Evolutionary conservation across 2,113 vertebrate species (phyloP).

Genomic region (Lonchura striata): DNA sequence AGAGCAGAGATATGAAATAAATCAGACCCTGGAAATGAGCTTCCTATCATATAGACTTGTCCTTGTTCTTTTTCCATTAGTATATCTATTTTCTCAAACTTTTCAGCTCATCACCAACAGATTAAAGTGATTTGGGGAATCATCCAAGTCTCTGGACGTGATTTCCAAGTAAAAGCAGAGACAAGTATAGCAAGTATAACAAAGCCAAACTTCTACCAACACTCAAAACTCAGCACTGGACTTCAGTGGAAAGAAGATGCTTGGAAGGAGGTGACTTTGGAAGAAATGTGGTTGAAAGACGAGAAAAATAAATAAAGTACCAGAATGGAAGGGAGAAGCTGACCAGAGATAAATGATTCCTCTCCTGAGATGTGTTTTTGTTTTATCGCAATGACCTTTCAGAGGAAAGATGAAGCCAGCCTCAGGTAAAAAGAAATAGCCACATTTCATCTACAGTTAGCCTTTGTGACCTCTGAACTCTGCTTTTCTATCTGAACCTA

Average conservation of each 20-base stretch:
- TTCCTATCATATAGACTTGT: conserved; percentile 53
- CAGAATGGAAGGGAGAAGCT: conserved; percentile 40
- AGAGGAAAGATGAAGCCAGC: conserved; percentile 85
- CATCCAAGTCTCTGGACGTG: conserved; percentile 44
- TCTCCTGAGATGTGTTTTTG: conserved; percentile 77
- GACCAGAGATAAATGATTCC: conserved; percentile 73
- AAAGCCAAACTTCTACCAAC: neutral
- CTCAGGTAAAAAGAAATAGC: conserved; percentile 90
- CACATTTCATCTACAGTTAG: conserved; percentile 90
- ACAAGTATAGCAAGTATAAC: neutral
- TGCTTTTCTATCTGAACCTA: conserved; percentile 86
- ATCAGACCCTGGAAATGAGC: conserved; percentile 51
- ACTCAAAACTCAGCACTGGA: neutral
- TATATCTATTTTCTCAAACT: conserved; percentile 47
- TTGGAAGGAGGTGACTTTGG: neutral
- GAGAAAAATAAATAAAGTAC: conserved; percentile 64
- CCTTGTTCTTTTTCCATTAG: conserved; percentile 60
- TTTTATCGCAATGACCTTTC: conserved; percentile 89
- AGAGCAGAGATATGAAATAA: conserved; percentile 9
- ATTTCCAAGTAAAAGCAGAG: conserved; percentile 22
- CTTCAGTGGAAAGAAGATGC: neutral
- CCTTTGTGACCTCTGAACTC: conserved; percentile 86
- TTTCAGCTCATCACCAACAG: conserved; percentile 63
- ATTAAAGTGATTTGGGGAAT: conserved; percentile 53
- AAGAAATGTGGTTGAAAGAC: neutral